Base-by-base conservation (phyloP, 2,888 invertebrate genomes). In the Mylabris sibirica region DNA sequence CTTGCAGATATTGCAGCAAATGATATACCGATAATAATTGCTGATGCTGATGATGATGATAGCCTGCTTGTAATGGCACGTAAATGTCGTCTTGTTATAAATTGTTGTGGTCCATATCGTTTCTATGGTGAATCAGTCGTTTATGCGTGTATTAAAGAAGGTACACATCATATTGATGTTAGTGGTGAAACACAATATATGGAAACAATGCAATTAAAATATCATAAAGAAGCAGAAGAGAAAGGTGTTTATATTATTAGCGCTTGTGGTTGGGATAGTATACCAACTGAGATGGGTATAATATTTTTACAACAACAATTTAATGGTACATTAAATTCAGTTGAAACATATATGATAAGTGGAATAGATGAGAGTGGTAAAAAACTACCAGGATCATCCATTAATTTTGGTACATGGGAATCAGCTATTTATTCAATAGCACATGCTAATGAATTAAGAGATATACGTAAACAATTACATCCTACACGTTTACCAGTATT, bases 251-350 rank as follows among this genome's bases (percentile, higher is more conserved):
- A 93, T 84, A 87, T 98, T 9, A 86, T 99, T 34, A 96, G 95
- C 75, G 93, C 97, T 1, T 98, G 97, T 85, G 98, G 98, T 35
- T 94, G 95, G 83, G 98, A 98, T 85, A 93, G 95, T 79, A 92
- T 98, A 74, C 97, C 98, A 17, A 89, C 90, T 60, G 98, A 99
- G 81, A 85, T 97, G 85, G 98, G 98, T 0, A 85, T 93, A 0
- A 84, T 92, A n/a, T 95, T 89, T 83, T 86, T 94, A 53, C 90
- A 93, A 79, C 86, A 93, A 73, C 89, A 95, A 77, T 96, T 96
- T 80, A 88, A 88, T 72, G 95, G 94, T 86, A 90, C 91, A 20
- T 81, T 96, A 8, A 95, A 96, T 85, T 91, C 92, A 0, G 90
- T 93, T 60, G 92, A 93, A 82, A 89, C 91, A 0, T 96, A 92